A percentile compares a stretch with the other conserved stretches of the same genome.
Conservation (phyloP, 2,888 invertebrate species). For the Malthinus flaveolus region DNA sequence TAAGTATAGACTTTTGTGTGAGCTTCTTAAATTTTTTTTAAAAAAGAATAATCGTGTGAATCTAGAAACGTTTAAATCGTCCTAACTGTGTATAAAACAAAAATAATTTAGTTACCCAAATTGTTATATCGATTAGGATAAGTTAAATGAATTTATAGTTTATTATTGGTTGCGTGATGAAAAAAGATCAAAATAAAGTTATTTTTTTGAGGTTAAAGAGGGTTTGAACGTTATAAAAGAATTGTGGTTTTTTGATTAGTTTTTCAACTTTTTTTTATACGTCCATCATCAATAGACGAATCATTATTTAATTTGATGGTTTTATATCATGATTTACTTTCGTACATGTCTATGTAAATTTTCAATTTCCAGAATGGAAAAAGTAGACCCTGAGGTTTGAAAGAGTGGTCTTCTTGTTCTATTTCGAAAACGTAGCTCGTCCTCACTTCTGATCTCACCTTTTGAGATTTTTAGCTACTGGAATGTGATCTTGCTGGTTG, state of each 20-base stretch:
- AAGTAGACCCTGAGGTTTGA: too few species aligned
- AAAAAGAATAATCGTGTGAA: slow-evolving; percentile 23
- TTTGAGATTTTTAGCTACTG: too few species aligned
- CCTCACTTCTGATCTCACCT: too few species aligned
- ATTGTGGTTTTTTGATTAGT: slow-evolving; percentile 4
- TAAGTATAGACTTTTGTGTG: slow-evolving; percentile 36
- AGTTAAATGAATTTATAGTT: slow-evolving; percentile 2
- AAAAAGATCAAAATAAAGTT: slow-evolving; percentile 6
- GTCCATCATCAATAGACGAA: too few species aligned
- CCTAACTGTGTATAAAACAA: not conserved
- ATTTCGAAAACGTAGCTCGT: too few species aligned
- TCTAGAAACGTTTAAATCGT: not conserved
- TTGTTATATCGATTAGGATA: slow-evolving; percentile 1
- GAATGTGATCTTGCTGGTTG: too few species aligned
- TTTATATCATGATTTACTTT: too few species aligned
- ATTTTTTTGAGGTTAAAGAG: not conserved
- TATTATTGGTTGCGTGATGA: slow-evolving; percentile 5
- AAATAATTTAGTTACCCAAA: not conserved
- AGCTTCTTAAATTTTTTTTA: slow-evolving; percentile 9
- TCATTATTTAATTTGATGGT: too few species aligned
- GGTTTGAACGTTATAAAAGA: not conserved
- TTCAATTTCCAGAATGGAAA: too few species aligned
- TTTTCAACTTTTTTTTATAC: not conserved
- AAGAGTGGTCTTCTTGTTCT: too few species aligned
- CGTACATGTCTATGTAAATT: too few species aligned